Base-by-base conservation (phyloP, 2,113 vertebrate genomes). In the Zosterops lateralis region DNA sequence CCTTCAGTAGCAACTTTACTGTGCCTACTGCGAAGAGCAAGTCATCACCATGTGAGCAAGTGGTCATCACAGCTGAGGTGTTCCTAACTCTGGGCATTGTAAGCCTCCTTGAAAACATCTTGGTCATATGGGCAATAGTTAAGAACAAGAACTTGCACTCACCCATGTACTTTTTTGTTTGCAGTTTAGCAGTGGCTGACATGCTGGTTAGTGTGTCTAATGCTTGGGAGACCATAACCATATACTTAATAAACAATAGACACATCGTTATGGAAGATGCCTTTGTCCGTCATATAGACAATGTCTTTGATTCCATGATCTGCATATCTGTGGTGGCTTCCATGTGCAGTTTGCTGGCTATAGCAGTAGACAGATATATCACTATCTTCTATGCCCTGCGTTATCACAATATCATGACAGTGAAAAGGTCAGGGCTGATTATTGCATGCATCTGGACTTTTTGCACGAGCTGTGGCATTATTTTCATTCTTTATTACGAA, bases 91-190 rank as follows among this genome's bases (percentile, higher is more conserved):
- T 99, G 90, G 99, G 99, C 32, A 98, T 99, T 92, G 89, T 99
- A 95, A 99, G 99, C 93, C 97, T 99, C 53, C 96, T 99, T 87
- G 99, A 99, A 97, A 99, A 99, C 94, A 98, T 99, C 94, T 89
- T 99, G 85, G 99, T 99, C 74, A 99, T 99, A 89, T 97, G 97
- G 47, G 98, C 99, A 83, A 98, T 99, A 28, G 83, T 98, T 56
- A 99, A 99, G 96, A 99, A 99, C 97, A 99, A 98, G 97, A 99
- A 99, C 96, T 97, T 99, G 76, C 99, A 99, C 93, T 99, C 98
- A 1, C 99, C 99, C 53, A 99, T 99, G 99, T 99, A 99, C 95
- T 99, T 99, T 94, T 99, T 99, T 62, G 98, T 99, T 77, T 99
- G 99, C 97, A 99, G 99, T 83, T 96, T 99, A 93, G 99, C 99